Conservation (phyloP, 1,140 invertebrate genomes). For the Sminthurinus signatus region DNA sequence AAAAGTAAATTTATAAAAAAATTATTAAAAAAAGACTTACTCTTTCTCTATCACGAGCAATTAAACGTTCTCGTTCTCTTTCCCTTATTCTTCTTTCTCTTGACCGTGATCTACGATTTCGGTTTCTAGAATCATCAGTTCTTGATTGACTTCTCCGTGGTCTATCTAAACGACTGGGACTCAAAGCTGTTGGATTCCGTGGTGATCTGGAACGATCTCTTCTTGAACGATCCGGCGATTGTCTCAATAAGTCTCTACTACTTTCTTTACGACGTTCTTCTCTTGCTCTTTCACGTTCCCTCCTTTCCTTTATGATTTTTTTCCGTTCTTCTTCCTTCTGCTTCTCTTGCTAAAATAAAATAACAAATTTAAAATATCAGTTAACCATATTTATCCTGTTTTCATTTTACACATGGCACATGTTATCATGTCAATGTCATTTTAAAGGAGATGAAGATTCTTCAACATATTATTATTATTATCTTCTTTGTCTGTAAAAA, state of each 20-base stretch:
- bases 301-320: constrained; percentile 49
- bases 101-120: constrained; percentile 36
- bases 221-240: constrained; percentile 17
- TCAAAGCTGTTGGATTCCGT: constrained; percentile 9
- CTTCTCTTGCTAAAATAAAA: constrained; percentile 44
- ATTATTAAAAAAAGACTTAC: no score
- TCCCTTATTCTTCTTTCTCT: constrained; percentile 41
- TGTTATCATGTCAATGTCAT: no score
- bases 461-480: no score
- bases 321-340: constrained; percentile 46
- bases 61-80: constrained; percentile 30
- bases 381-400: no score
- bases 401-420: no score
- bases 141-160: not conserved
- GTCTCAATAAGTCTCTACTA: constrained; percentile 20
- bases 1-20: no score
- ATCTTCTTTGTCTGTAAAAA: no score
- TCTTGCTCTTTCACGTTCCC: constrained; percentile 47
- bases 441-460: no score
- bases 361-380: constrained; percentile 16
- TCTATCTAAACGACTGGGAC: not conserved
- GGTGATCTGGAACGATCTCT: not conserved
- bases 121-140: constrained; percentile 12
- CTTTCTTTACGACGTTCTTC: constrained; percentile 42
- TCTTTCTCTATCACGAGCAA: no score